A percentile compares a stretch with the other conserved stretches of the same genome.
Evolutionary conservation across 2,888 invertebrate species (phyloP).

Genomic region (Parthenolecanium corni): DNA sequence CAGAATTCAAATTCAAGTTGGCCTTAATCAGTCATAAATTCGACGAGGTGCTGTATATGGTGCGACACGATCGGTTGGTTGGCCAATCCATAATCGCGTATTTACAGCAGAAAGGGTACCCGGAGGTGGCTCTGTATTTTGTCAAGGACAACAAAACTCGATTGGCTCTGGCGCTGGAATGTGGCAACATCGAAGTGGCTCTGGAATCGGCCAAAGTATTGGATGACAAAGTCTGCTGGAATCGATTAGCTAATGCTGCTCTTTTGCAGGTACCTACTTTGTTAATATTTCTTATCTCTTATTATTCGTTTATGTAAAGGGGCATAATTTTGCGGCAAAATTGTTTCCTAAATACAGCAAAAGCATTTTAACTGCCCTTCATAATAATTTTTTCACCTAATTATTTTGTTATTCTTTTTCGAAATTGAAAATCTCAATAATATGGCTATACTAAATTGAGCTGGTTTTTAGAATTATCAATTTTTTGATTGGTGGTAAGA

Average conservation of each 20-base stretch:
- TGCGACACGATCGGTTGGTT: slow-evolving; percentile 87
- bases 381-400: no score
- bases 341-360: no score
- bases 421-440: no score
- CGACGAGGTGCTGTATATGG: slow-evolving; percentile 80
- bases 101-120: slow-evolving; percentile 96
- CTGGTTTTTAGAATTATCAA: no score
- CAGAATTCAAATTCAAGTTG: slow-evolving; percentile 95
- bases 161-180: slow-evolving; percentile 89
- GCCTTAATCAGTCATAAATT: slow-evolving; percentile 92
- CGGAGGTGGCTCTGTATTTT: slow-evolving; percentile 96
- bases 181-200: slow-evolving; percentile 96
- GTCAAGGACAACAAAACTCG: slow-evolving; percentile 97
- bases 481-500: no score
- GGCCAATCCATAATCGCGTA: slow-evolving; percentile 99
- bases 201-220: slow-evolving; percentile 88
- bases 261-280: slow-evolving; percentile 71
- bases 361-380: no score
- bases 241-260: slow-evolving; percentile 85
- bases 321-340: no score
- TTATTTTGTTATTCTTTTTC: no score
- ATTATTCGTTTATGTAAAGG: no score
- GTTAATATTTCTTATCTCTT: no score
- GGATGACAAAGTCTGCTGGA: slow-evolving; percentile 93
- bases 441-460: no score